phyloP scores from a whole-genome alignment of 2,797 vertebrate species.

The Diglossa cyanea region DNA sequence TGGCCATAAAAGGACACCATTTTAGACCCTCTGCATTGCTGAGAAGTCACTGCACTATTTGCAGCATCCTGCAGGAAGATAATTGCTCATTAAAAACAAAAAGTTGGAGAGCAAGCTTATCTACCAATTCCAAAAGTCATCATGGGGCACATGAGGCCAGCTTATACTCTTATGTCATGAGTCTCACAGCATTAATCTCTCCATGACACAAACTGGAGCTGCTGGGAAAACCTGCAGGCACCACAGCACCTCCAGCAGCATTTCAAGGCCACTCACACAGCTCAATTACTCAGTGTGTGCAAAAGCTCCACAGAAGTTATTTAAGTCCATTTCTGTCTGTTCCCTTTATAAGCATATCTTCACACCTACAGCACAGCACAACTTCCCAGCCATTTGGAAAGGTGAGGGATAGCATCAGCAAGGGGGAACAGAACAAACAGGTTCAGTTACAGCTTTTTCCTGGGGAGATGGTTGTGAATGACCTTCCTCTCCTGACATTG shows the following conservation, averaged over 20 bases:
- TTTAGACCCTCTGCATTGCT: neutral
- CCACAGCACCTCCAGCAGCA: neutral
- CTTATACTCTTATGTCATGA: neutral
- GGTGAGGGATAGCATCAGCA: neutral
- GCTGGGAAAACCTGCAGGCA: slow-evolving; percentile 45
- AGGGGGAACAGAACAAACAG: neutral
- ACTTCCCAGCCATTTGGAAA: neutral
- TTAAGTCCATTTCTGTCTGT: neutral
- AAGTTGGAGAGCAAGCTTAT: slow-evolving; percentile 1
- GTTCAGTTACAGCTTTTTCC: neutral
- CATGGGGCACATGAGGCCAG: neutral
- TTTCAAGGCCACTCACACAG: neutral
- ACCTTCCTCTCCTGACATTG: neutral
- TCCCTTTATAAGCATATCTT: neutral
- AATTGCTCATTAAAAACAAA: neutral
- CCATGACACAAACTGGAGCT: neutral
- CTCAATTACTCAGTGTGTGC: neutral
- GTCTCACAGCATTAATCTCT: slow-evolving; percentile 20
- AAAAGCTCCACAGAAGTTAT: neutral
- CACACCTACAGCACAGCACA: neutral
- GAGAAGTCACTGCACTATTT: slow-evolving; percentile 18
- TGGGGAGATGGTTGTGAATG: neutral
- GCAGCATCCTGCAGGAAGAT: slow-evolving; percentile 8
- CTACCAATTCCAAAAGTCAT: slow-evolving; percentile 24
- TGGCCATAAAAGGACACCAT: slow-evolving; percentile 25